Evolutionary conservation across 2,797 vertebrate species (phyloP), one percentile per base, ranked within the genome.

Genomic region (Loriculus beryllinus): DNA sequence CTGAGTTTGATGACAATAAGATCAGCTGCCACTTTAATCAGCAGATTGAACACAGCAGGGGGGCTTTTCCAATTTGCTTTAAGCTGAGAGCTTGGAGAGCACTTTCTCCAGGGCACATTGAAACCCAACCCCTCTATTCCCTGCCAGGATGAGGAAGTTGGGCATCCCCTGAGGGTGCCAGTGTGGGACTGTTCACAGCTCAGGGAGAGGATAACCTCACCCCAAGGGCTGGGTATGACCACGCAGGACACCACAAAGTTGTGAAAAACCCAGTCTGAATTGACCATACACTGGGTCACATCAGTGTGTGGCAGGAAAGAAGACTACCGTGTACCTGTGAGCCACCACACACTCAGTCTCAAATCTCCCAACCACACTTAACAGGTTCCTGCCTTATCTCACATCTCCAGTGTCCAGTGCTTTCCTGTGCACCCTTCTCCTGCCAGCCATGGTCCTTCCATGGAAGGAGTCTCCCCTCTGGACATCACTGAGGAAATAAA

Each of bases 21-120:
- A 90, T 90, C 71, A 85, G 84, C 68, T 91, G 82, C 87, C 93
- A 88, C 88, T 94, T 96, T 95, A 96, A 96, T 96, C 92, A 96
- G 93, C 84, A 79, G 82, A 81, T 22, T 80, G 62, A 90, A 68
- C 88, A 43, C 84, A 93, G 90, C 9, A 77, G 86, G 90, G 49
- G 67, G 48, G 42, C 35, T 82, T 80, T 93, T 93, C 90, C 86
- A 96, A 77, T 93, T 95, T 86, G 45, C 81, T 94, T 90, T 84
- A 76, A 51, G 54, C 79, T 89, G 59, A 75, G 71, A 87, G 71
- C 42, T 95, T 93, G 57, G 65, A 75, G 47, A 86, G 59, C 26
- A 22, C 91, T 93, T 92, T 70, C 56, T 64, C 68, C 90, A 77
- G 65, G 78, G 49, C 6, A 8, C 7, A 29, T 28, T 12, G 22